Evolutionary conservation across 2,113 vertebrate genomes (phyloP), one percentile per base, ranked within the genome.

Genomic region (Anolis sagrei): DNA sequence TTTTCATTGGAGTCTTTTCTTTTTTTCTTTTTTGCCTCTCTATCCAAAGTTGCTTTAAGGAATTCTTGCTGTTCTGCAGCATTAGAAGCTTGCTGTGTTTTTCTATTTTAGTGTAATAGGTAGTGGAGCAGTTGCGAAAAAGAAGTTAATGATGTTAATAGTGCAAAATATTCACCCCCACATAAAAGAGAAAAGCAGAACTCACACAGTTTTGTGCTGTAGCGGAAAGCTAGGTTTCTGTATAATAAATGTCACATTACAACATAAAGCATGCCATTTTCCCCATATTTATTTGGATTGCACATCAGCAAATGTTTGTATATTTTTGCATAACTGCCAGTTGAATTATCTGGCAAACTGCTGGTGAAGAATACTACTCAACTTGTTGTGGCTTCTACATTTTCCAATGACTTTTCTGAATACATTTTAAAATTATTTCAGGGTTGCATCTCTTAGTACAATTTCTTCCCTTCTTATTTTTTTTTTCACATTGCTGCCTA

Each of bases 1-100:
- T 95, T 96, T 95, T 92, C 91, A 93, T 93, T 95, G 93, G 87
- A 86, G 86, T 87, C 81, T 92, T 92, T 94, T 39, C 25, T 18
- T 2, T 27, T 11, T 51, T 23, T 70, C 32, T 82, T 82, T 23
- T 94, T 93, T 94, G 27, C 84, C 84, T 89, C 87, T 95, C 87
- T 95, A 72, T 93, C 94, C 89, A 82, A 86, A 94, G 93, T 86
- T 88, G 78, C 81, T 84, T 92, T 93, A 95, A 95, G 79, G 76
- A 78, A 89, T 94, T 92, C 86, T 95, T 81, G 70, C 89, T 92
- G 61, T 89, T 83, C 81, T 89, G 49, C 79, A 88, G 85, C 89
- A 89, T 75, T 85, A 87, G 79, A 90, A 77, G 11, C 69, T 85
- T 87, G 90, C 77, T 88, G 66, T 81, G 70, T 86, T 89, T 87